Conservation (phyloP, 2,113 vertebrate genomes). For the Stigmatopora nigra region DNA sequence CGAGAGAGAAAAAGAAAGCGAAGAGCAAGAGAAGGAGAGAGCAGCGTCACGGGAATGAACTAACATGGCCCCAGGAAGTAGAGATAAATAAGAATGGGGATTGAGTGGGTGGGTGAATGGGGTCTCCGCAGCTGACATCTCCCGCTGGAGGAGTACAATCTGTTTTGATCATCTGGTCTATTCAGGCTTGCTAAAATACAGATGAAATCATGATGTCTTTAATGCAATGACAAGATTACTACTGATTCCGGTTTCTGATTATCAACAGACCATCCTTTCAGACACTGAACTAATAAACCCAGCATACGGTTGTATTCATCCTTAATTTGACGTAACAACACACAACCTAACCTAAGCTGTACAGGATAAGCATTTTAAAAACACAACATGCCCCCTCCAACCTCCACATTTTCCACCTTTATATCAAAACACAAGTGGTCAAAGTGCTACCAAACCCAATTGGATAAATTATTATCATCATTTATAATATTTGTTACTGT, state of each 20-base stretch:
- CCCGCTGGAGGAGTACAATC: conserved; percentile 13
- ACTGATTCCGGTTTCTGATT: background rate
- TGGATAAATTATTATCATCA: too few relatives aligned
- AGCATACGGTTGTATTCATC: background rate
- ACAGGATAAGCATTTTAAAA: background rate
- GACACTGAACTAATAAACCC: background rate
- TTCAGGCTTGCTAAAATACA: conserved; percentile 20
- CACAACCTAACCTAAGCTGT: background rate
- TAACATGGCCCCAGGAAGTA: conserved; percentile 56
- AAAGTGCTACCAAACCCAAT: too few relatives aligned
- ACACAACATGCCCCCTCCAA: background rate
- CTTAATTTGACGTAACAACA: background rate
- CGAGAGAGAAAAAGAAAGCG: conserved; percentile 40
- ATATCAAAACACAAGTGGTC: too few relatives aligned
- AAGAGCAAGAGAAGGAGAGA: conserved; percentile 42
- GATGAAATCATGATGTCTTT: conserved; percentile 10
- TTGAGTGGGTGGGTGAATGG: conserved; percentile 39
- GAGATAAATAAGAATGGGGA: conserved; percentile 61
- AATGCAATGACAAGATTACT: conserved; percentile 1
- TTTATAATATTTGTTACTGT: too few relatives aligned
- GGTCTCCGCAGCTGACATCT: conserved; percentile 46
- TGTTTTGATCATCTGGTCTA: conserved; percentile 15
- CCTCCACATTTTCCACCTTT: too few relatives aligned
- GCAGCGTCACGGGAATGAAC: conserved; percentile 53
- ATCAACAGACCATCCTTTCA: background rate